These are phyloP conservation scores for Ascaphus truei DNA, from an alignment of 2,113 vertebrate species.

Conservation along the genomic window DNA sequence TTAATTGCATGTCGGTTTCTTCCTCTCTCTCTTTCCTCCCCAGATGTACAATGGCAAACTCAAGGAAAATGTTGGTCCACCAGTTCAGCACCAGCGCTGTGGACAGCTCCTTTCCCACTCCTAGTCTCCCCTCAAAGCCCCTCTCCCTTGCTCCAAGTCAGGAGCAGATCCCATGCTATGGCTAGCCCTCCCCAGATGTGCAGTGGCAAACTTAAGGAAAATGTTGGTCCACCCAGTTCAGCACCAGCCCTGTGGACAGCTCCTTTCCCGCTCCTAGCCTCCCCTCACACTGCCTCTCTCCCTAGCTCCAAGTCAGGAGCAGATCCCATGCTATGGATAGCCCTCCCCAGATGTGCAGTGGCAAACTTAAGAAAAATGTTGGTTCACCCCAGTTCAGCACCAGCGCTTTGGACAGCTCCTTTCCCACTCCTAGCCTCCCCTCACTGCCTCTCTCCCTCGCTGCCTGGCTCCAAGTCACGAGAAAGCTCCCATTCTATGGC, in stretches of 20 bases:
- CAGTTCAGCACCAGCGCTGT: background rate
- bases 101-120: constrained; percentile 11
- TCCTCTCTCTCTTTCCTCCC: background rate
- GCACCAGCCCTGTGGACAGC: constrained; percentile 2
- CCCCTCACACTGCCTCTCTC: too few relatives aligned
- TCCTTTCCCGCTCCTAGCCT: constrained; percentile 14
- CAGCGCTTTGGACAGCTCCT: constrained; percentile 7
- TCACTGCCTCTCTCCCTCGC: constrained; percentile 38
- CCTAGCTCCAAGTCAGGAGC: too few relatives aligned
- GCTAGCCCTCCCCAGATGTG: constrained; percentile 23
- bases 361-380: background rate
- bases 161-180: background rate
- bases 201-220: background rate
- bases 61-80: background rate
- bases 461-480: background rate
- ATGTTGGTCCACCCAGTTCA: background rate
- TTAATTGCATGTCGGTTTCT: background rate
- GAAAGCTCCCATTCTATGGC: background rate
- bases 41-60: background rate
- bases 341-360: constrained; percentile 28
- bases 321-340: too few relatives aligned
- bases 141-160: too few relatives aligned
- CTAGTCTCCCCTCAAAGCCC: constrained; percentile 17
- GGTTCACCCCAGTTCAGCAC: constrained; percentile 5
- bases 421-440: constrained; percentile 30